phyloP scores from a whole-genome alignment of 2,888 invertebrate species.

The Campoletis raptor region DNA sequence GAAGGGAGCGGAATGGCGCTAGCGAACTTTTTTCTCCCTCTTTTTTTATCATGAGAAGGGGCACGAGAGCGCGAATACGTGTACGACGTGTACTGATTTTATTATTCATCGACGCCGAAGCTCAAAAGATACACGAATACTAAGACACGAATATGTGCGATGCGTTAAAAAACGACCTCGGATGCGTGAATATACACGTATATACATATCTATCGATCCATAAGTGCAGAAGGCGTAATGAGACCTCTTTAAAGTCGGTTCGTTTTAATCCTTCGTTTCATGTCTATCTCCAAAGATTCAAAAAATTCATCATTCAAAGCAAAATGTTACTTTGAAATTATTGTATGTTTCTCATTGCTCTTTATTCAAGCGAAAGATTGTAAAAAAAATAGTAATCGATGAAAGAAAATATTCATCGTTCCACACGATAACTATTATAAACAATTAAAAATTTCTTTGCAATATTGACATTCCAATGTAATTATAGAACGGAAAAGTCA shows the following conservation, averaged over 20 bases:
- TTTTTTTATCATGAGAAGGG: constrained; percentile 19
- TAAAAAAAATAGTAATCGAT: background rate
- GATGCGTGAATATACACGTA: constrained; percentile 29
- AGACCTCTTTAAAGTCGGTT: background rate
- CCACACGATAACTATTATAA: background rate
- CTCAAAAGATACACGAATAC: background rate
- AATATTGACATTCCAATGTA: background rate
- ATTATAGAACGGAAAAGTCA: background rate
- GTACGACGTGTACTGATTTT: constrained; percentile 65
- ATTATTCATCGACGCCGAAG: constrained; percentile 65
- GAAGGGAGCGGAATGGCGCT: constrained; percentile 22
- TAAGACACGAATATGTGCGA: constrained; percentile 5
- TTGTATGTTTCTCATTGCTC: background rate
- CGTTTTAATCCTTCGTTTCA: background rate
- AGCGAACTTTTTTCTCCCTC: background rate
- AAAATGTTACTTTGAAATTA: background rate
- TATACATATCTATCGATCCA: background rate
- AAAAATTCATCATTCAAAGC: background rate
- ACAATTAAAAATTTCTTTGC: background rate
- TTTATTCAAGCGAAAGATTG: background rate
- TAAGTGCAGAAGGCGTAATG: background rate
- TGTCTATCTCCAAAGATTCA: background rate
- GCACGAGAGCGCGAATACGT: constrained; percentile 59
- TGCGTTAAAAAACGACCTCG: background rate
- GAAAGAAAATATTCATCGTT: background rate